A percentile compares a stretch with the other conserved stretches of the same genome.
phyloP scores from a whole-genome alignment of 2,113 vertebrate species.

The Anoura caudifer region DNA sequence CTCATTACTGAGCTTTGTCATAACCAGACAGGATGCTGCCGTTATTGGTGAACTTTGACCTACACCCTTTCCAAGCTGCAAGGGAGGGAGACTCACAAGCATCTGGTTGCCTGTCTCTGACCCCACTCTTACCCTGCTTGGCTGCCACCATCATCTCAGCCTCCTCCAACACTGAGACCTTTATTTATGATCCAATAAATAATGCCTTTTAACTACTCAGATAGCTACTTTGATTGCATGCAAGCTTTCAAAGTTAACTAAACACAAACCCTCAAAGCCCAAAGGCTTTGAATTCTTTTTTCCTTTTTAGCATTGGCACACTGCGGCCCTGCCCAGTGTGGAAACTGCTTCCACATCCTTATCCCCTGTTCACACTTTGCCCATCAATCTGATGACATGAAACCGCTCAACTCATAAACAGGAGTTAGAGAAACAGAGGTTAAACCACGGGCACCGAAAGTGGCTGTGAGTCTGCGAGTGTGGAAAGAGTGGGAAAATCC shows the following conservation, averaged over 20 bases:
- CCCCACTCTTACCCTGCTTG: not conserved
- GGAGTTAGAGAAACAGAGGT: slow-evolving; percentile 83
- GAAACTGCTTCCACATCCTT: slow-evolving; percentile 75
- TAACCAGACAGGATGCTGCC: not conserved
- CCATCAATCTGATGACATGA: slow-evolving; percentile 79
- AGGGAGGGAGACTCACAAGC: not conserved
- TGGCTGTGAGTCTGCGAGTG: slow-evolving; percentile 78
- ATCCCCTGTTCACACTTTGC: slow-evolving; percentile 75
- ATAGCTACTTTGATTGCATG: slow-evolving; percentile 19
- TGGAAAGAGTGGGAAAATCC: slow-evolving; percentile 83
- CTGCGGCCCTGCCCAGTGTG: slow-evolving; percentile 53
- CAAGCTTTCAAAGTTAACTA: slow-evolving; percentile 9
- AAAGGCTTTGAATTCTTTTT: slow-evolving; percentile 48
- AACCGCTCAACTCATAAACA: slow-evolving; percentile 82
- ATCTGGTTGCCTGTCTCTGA: not conserved
- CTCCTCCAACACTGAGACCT: not conserved
- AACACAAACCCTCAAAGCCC: not conserved
- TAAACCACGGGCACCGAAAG: slow-evolving; percentile 82
- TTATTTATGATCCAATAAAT: slow-evolving; percentile 21
- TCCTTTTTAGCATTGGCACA: slow-evolving; percentile 60
- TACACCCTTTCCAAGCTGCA: not conserved
- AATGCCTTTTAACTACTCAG: not conserved
- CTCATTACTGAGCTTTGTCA: not conserved
- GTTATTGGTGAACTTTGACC: not conserved
- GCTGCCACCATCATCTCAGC: not conserved